Conservation (phyloP, 2,797 vertebrate genomes). For the Sebastolobus altivelis region DNA sequence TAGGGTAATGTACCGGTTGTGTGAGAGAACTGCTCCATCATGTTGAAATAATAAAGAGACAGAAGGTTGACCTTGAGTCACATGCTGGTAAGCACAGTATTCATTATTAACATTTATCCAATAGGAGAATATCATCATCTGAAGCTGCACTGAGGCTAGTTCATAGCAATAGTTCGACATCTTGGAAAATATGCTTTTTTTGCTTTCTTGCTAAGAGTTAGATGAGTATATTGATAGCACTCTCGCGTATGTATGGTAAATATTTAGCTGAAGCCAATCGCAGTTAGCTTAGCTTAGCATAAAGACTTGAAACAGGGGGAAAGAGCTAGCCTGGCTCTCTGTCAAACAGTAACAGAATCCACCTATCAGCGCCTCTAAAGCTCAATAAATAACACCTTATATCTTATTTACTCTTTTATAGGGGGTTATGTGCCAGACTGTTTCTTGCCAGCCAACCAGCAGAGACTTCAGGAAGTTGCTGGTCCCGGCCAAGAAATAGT, state of each 20-base stretch:
- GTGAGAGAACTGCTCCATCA: constrained; percentile 51
- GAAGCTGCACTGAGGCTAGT: background rate
- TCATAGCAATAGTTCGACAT: background rate
- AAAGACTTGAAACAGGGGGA: background rate
- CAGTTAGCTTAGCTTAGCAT: background rate
- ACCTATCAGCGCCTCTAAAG: background rate
- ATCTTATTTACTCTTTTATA: background rate
- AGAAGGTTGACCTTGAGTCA: constrained; percentile 54
- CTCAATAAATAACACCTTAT: background rate
- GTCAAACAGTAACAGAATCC: background rate
- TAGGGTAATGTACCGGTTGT: constrained; percentile 32
- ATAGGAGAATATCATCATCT: background rate
- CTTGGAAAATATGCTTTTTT: background rate
- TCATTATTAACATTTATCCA: constrained; percentile 34
- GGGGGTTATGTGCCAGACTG: background rate
- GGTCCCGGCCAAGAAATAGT: background rate
- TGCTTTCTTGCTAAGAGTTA: background rate
- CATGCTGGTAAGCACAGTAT: constrained; percentile 28
- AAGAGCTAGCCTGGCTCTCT: background rate
- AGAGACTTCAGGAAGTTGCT: background rate
- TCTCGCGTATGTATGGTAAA: background rate
- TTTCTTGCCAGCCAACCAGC: background rate
- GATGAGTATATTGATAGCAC: background rate
- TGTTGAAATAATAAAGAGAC: constrained; percentile 65
- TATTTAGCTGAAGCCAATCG: background rate